Conservation (phyloP, 1,140 invertebrate genomes). For the Drosophila mauritiana region DNA sequence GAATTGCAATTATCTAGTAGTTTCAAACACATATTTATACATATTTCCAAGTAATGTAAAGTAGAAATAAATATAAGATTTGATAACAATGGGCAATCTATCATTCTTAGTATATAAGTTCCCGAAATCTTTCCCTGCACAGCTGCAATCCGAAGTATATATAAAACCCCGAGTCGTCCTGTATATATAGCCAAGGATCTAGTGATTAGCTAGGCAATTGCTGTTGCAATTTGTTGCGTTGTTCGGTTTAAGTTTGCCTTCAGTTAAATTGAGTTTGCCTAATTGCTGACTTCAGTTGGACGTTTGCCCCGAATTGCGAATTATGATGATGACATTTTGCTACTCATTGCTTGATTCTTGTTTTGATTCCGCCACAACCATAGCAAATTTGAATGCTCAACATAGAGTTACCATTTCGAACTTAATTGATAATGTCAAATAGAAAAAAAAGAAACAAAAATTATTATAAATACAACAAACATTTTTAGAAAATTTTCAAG, state of each 20-base stretch:
- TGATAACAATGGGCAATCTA: neutral
- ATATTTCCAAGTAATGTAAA: neutral
- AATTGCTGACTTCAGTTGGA: constrained; percentile 44
- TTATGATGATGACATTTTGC: constrained; percentile 51
- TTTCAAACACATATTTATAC: neutral
- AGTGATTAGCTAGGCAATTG: constrained; percentile 38
- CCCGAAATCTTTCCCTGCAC: constrained; percentile 3
- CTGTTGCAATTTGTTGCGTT: constrained; percentile 45
- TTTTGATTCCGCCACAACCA: constrained; percentile 55
- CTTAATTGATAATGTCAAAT: constrained; percentile 36
- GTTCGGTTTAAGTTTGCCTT: constrained; percentile 43
- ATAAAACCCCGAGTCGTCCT: neutral
- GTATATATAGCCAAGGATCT: constrained; percentile 16
- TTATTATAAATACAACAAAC: constrained; percentile 50
- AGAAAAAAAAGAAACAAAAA: constrained; percentile 33
- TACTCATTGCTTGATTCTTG: constrained; percentile 65
- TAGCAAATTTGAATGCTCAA: constrained; percentile 81
- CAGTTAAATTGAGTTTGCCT: constrained; percentile 45
- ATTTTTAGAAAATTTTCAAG: constrained; percentile 82
- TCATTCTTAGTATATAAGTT: neutral
- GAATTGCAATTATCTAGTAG: neutral
- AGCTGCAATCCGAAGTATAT: constrained; percentile 12
- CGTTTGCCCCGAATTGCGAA: constrained; percentile 42
- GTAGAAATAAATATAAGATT: neutral
- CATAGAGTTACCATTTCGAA: constrained; percentile 71